Base-by-base conservation (phyloP, 2,888 invertebrate species). In the Patella ulyssiponensis region DNA sequence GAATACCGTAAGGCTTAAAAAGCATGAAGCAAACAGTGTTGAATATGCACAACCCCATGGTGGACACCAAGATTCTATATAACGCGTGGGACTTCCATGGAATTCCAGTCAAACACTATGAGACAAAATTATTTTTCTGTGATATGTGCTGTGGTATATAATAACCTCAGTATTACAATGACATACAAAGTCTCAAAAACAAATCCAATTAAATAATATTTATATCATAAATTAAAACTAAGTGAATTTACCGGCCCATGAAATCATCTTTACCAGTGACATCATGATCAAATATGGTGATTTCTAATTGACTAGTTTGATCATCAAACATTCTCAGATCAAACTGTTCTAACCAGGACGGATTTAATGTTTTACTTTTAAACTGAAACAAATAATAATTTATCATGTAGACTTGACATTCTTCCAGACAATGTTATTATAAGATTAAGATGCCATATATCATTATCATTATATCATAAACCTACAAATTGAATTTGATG, bases 271-370 rank as follows among this genome's bases (percentile, higher is more conserved):
- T 95, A n/a, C 95, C 94, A 83, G 95, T 94, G 77, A 95, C 94
- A 88, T 96, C 96, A 86, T 96, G 95, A 89, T 97, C 96, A 95
- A 96, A 97, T 0, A 98, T 95, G 0, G 96, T 95, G 77, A 99
- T 95, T 92, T 99, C 98, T 51, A 99, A 93, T 79, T 95, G 94
- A 92, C 98, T 97, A 77, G 96, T 96, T 87, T 96, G 95, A 86
- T 98, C 98, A 88, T 98, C 98, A 92, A 96, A 99, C 11, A 99
- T 93, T 92, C 99, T 98, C 52, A 99, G 93, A 91, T 99, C 98
- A 91, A 99, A 98, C 92, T 98, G 98, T 90, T 99, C 99, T 89
- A 98, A 90, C 99, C 99, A 99, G 77, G 95, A 94, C 0, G 98
- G 97, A 91, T 95, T 96, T 76, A 96, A 92, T 0, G 96, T 95